A percentile compares a stretch with the other conserved stretches of the same genome.
Evolutionary conservation across 2,113 vertebrate species (phyloP).

Genomic region (Megaptera novaeangliae): DNA sequence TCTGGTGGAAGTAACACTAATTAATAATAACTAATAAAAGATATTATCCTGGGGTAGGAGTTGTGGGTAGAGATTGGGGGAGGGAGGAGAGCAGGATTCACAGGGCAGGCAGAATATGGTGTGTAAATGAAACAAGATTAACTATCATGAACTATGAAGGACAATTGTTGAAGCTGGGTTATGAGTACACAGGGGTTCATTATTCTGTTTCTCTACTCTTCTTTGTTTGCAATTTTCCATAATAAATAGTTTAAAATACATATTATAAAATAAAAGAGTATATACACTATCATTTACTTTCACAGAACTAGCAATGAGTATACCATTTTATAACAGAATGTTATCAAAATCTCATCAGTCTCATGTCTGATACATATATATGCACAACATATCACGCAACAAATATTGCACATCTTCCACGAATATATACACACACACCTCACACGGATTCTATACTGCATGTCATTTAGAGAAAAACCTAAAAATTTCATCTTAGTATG

Average conservation of each 20-base stretch:
- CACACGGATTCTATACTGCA: neutral
- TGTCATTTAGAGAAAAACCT: neutral
- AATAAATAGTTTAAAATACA: neutral
- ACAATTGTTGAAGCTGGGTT: neutral
- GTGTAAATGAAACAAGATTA: neutral
- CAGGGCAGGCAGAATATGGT: neutral
- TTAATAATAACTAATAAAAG: neutral
- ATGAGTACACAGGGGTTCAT: neutral
- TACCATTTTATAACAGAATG: neutral
- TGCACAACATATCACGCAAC: neutral
- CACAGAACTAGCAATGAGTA: slow-evolving; percentile 4
- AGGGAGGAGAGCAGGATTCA: neutral
- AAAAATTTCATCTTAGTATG: neutral
- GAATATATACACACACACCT: neutral
- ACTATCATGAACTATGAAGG: neutral
- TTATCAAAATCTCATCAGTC: neutral
- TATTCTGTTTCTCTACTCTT: neutral
- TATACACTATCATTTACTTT: slow-evolving; percentile 6
- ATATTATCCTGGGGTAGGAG: neutral
- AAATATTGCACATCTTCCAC: neutral
- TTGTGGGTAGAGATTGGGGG: neutral
- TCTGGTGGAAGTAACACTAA: neutral
- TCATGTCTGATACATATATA: neutral
- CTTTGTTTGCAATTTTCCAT: neutral
- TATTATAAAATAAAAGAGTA: neutral